These are phyloP conservation scores for Haemorhous mexicanus DNA, from an alignment of 2,113 vertebrate species.

Conservation along the genomic window DNA sequence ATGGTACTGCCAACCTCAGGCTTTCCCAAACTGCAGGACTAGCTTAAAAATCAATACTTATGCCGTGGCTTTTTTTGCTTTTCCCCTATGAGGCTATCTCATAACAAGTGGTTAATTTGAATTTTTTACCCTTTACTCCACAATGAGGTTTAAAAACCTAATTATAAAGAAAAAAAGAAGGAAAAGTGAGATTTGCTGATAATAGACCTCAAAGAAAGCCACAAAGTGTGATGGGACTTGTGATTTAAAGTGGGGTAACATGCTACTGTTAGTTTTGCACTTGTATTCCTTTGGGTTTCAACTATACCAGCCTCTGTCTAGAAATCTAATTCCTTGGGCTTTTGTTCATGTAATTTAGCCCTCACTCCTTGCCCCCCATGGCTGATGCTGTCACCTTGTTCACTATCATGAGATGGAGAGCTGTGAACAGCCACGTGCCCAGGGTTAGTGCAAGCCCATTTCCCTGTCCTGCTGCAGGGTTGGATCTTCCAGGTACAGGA, in stretches of 20 bases:
- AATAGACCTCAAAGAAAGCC: not conserved
- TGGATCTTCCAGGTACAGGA: not conserved
- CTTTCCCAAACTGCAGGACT: not conserved
- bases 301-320: not conserved
- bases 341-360: not conserved
- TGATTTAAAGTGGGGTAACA: not conserved
- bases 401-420: not conserved
- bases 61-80: not conserved
- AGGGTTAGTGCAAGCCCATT: not conserved
- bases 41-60: not conserved
- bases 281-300: not conserved
- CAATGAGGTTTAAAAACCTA: not conserved
- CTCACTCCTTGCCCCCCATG: fast-evolving
- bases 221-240: not conserved
- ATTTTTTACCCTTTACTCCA: not conserved
- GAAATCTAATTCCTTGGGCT: not conserved
- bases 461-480: not conserved
- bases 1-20: not conserved
- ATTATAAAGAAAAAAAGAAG: not conserved
- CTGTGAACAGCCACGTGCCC: not conserved
- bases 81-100: not conserved
- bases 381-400: not conserved
- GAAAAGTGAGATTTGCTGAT: not conserved
- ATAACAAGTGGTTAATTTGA: not conserved
- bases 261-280: not conserved